Evolutionary conservation across 2,113 vertebrate genomes (phyloP), one percentile per base, ranked within the genome.

Genomic region (Ceyx margarethae): DNA sequence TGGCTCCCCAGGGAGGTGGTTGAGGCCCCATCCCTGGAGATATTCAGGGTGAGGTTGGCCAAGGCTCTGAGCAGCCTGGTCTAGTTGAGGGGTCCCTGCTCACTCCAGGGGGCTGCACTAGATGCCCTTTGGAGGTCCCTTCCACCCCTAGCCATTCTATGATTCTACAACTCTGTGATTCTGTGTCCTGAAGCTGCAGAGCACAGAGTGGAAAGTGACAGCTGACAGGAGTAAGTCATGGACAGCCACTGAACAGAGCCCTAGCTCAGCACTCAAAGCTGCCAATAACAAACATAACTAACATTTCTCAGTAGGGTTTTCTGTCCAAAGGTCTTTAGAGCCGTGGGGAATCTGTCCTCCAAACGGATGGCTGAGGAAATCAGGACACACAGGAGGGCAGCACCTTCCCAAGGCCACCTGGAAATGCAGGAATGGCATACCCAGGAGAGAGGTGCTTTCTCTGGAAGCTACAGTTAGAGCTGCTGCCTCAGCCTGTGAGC

Each of bases 181-280:
- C 37, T 37, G 37, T 37, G 37, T 5, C 26, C 29, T 14, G 10
- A 8, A 42, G 62, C 48, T 42, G 64, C 26, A 18, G 46, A 5
- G 67, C 10, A 37, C 53, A 56, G 17, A 2, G 48, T 25, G 66
- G 53, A 2, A 75, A 76, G 72, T 2, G 50, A 35, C 48, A 69
- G 11, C 48, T 45, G 19, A 60, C 28, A n/a, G 2, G 14, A 57
- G 21, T 40, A 19, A 17, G 43, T 9, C 45, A 54, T 4, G 45
- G 73, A 40, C 3, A 43, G 56, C 43, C 40, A 8, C 0, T 0
- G 76, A 46, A 21, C 33, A 2, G 3, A 25, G 66, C 28, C 11
- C 3, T 37, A 60, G 42, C 9, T 67, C 69, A 43, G 75, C 43
- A 3, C 50, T 45, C 65, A 81, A 28, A 78, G 43, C 51, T 67